Evolutionary conservation across 2,113 vertebrate genomes (phyloP).

Genomic region (Cinclus mexicanus): DNA sequence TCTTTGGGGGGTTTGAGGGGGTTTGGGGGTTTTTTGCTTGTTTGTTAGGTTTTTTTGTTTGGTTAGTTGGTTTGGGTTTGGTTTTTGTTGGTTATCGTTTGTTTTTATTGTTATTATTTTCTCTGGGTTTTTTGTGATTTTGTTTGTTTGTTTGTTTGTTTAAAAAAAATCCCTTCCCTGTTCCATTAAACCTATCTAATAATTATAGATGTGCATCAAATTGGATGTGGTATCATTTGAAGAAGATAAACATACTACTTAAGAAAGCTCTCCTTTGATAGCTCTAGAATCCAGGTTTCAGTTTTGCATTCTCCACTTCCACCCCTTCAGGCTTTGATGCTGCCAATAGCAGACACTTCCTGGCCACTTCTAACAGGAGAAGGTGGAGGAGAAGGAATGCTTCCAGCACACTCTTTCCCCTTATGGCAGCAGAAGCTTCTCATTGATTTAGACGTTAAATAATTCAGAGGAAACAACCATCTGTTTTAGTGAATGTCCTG

Average conservation of each 20-base stretch:
- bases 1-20: neutral
- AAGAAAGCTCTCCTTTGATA: neutral
- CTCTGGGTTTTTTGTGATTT: too few relatives aligned
- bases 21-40: neutral
- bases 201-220: neutral
- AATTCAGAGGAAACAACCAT: slow-evolving; percentile 29
- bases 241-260: neutral
- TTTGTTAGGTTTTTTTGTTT: too few relatives aligned
- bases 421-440: neutral
- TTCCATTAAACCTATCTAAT: neutral
- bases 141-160: neutral
- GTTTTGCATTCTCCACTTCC: neutral
- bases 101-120: too few relatives aligned
- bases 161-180: neutral
- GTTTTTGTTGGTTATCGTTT: neutral
- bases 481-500: slow-evolving; percentile 29
- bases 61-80: neutral
- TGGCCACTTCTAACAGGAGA: neutral
- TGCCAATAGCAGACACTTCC: neutral
- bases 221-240: neutral
- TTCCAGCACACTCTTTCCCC: neutral
- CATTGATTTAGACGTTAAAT: slow-evolving; percentile 35
- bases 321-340: neutral
- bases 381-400: neutral
- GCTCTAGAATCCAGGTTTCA: neutral